These are phyloP conservation scores for Orcinus orca DNA, from an alignment of 2,113 vertebrate species.

Conservation along the genomic window DNA sequence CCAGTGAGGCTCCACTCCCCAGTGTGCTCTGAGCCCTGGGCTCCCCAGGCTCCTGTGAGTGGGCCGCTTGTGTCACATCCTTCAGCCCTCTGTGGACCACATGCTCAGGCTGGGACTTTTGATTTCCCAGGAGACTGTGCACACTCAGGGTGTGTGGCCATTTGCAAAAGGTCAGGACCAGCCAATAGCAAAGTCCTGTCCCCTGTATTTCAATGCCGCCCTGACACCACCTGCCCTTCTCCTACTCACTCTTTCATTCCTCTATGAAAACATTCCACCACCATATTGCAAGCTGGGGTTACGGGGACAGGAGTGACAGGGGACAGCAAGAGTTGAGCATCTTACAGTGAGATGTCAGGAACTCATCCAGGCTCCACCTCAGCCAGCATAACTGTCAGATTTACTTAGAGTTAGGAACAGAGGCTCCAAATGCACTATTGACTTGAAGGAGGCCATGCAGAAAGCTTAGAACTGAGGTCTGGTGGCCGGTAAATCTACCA, in stretches of 20 bases:
- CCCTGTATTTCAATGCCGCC: too few species aligned
- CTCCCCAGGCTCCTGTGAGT: not conserved
- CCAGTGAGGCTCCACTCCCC: rapidly evolving
- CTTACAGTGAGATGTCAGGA: not conserved
- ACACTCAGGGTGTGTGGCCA: too few species aligned
- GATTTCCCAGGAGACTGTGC: not conserved
- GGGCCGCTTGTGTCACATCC: rapidly evolving
- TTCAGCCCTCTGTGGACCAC: not conserved
- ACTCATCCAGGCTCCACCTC: too few species aligned
- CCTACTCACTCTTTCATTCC: not conserved
- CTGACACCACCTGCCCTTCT: rapidly evolving
- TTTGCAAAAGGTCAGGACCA: not conserved
- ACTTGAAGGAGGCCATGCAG: not conserved
- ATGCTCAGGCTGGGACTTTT: not conserved
- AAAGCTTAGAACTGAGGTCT: not conserved
- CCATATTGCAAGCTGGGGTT: not conserved
- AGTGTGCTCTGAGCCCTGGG: not conserved
- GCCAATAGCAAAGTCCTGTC: not conserved
- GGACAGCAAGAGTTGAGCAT: not conserved
- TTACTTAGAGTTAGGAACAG: not conserved
- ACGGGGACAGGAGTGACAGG: not conserved
- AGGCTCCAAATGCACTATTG: not conserved
- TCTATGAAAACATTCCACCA: not conserved
- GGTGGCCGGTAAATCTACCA: not conserved
- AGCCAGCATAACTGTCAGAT: not conserved